Evolutionary conservation across 2,113 vertebrate species (phyloP).

Genomic region (Cricetomys ansorgei): DNA sequence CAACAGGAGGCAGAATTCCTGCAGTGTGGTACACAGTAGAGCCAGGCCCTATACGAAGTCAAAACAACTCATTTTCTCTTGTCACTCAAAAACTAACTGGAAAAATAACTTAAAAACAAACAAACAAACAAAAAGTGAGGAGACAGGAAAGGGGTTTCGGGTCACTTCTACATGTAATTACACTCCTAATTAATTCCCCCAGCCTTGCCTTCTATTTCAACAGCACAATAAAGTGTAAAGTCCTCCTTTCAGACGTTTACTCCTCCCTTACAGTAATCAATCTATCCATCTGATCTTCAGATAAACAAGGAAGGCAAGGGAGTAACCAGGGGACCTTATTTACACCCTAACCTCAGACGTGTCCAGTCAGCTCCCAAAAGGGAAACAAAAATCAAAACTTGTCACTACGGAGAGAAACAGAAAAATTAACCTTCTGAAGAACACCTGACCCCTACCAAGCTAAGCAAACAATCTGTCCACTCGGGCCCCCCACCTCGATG

Average conservation of each 20-base stretch:
- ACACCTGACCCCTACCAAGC: constrained; percentile 25
- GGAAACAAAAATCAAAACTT: constrained; percentile 70
- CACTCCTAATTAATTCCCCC: background rate
- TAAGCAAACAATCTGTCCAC: constrained; percentile 1
- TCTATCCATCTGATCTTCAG: constrained; percentile 66
- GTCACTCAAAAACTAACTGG: constrained; percentile 63
- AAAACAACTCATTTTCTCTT: constrained; percentile 59
- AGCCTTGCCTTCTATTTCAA: background rate
- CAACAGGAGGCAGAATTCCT: constrained; percentile 76
- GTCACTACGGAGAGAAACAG: constrained; percentile 53
- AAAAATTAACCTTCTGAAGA: constrained; percentile 47
- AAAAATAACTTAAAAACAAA: constrained; percentile 63
- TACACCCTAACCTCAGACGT: constrained; percentile 39
- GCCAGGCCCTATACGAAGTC: constrained; percentile 30
- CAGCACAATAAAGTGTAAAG: constrained; percentile 34
- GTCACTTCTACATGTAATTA: constrained; percentile 33
- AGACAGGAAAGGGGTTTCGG: constrained; percentile 1
- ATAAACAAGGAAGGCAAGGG: constrained; percentile 73
- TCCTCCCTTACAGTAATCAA: constrained; percentile 45
- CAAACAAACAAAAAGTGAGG: background rate
- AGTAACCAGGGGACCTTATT: constrained; percentile 54
- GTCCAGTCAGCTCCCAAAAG: constrained; percentile 53
- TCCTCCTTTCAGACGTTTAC: background rate
- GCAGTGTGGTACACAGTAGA: background rate
- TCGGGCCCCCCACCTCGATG: constrained; percentile 17